Conservation (phyloP, 2,888 invertebrate species). For the Cinara cedri region DNA sequence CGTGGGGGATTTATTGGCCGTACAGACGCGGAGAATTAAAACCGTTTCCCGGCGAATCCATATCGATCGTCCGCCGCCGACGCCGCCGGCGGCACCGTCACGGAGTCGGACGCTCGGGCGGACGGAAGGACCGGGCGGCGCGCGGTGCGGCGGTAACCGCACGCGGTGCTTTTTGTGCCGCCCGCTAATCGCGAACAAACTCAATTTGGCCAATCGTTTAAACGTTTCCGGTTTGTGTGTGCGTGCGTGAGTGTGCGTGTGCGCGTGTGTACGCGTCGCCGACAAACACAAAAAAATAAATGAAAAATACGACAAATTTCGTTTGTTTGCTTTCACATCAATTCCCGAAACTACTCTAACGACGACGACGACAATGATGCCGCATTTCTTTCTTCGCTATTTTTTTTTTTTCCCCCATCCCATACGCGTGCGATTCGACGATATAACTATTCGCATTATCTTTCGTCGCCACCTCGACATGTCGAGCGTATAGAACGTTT, state of each 20-base stretch:
- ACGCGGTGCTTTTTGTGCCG: constrained; percentile 21
- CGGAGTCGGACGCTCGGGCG: not conserved
- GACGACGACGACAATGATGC: not conserved
- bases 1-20: constrained; percentile 53
- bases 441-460: not conserved
- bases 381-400: constrained; percentile 18
- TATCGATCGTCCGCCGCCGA: constrained; percentile 25
- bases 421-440: not conserved
- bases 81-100: not conserved
- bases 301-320: constrained; percentile 19
- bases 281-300: not conserved
- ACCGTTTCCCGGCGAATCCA: constrained; percentile 41
- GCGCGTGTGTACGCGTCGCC: not conserved
- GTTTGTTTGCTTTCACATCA: constrained; percentile 42
- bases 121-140: not conserved
- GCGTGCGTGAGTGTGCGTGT: not conserved
- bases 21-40: constrained; percentile 44
- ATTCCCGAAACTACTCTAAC: constrained; percentile 8
- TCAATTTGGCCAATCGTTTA: constrained; percentile 51
- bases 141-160: constrained; percentile 3
- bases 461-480: not conserved
- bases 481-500: not conserved
- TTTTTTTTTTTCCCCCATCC: constrained; percentile 13
- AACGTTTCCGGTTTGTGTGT: constrained; percentile 17
- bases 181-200: constrained; percentile 52